Evolutionary conservation across 2,888 invertebrate genomes (phyloP).

Genomic region (Smittia aterrima): DNA sequence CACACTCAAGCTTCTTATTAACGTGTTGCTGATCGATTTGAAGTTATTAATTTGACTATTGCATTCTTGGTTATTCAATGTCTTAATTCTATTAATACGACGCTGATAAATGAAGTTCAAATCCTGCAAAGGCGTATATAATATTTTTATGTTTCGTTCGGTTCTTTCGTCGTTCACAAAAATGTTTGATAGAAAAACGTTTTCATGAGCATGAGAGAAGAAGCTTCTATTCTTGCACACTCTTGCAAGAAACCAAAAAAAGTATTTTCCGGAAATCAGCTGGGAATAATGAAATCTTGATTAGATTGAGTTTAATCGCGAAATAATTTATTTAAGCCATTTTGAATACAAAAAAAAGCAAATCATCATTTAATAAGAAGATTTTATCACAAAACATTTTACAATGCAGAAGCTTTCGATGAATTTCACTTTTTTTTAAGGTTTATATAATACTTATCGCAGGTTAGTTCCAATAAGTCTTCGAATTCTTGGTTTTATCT

Average conservation of each 20-base stretch:
- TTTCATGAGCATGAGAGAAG: slow-evolving; percentile 6
- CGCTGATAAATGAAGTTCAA: slow-evolving; percentile 31
- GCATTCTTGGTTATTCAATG: slow-evolving; percentile 37
- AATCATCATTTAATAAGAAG: background rate
- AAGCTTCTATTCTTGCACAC: background rate
- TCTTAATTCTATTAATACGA: slow-evolving; percentile 39
- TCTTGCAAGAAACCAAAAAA: slow-evolving; percentile 32
- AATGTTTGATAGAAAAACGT: background rate
- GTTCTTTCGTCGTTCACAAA: background rate
- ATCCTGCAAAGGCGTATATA: slow-evolving; percentile 7
- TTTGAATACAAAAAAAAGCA: background rate
- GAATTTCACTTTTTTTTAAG: background rate
- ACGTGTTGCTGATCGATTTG: slow-evolving; percentile 1
- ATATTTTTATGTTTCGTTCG: slow-evolving; percentile 21
- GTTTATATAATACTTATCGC: background rate
- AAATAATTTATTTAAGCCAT: background rate
- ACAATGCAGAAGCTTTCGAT: too few relatives aligned
- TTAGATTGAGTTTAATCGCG: background rate
- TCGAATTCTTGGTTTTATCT: background rate
- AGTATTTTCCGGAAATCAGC: slow-evolving; percentile 11
- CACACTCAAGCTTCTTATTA: background rate
- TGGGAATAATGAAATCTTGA: background rate
- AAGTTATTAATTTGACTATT: slow-evolving; percentile 37
- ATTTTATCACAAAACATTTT: too few relatives aligned
- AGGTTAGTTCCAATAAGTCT: background rate